phyloP scores from a whole-genome alignment of 2,797 vertebrate genomes.

The Acrocephalus scirpaceus region DNA sequence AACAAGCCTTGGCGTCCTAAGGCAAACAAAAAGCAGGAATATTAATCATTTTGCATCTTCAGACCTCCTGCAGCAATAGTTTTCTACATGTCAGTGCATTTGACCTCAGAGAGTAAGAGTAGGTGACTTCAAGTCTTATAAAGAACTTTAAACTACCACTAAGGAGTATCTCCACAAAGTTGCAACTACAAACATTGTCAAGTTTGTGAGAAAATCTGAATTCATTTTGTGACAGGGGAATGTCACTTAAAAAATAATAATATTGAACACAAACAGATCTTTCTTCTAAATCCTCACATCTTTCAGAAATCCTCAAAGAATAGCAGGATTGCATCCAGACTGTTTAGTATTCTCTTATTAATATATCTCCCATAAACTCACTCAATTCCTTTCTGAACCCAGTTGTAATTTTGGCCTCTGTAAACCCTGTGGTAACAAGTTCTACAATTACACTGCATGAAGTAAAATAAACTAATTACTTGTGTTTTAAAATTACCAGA shows the following conservation, averaged over 20 bases:
- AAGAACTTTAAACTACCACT: not conserved
- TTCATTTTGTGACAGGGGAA: not conserved
- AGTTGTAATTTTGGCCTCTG: not conserved
- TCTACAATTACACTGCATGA: not conserved
- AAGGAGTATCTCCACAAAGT: not conserved
- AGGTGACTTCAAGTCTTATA: not conserved
- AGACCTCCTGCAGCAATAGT: not conserved
- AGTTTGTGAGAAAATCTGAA: not conserved
- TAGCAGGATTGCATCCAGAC: not conserved
- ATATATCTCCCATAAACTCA: not conserved
- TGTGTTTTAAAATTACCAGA: not conserved
- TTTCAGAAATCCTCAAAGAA: not conserved
- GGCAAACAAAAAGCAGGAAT: not conserved
- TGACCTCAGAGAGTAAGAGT: not conserved
- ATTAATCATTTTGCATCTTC: not conserved
- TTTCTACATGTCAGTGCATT: not conserved
- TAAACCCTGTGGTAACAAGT: not conserved
- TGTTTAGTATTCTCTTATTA: not conserved
- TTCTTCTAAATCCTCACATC: not conserved
- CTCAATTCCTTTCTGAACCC: not conserved
- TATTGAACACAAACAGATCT: not conserved
- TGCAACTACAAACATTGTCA: not conserved
- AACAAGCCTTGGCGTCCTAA: conserved; percentile 75
- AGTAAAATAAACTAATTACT: conserved; percentile 10
- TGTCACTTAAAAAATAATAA: not conserved